Base-by-base conservation (phyloP, 2,888 invertebrate species). In the Protodeltote pygarga region DNA sequence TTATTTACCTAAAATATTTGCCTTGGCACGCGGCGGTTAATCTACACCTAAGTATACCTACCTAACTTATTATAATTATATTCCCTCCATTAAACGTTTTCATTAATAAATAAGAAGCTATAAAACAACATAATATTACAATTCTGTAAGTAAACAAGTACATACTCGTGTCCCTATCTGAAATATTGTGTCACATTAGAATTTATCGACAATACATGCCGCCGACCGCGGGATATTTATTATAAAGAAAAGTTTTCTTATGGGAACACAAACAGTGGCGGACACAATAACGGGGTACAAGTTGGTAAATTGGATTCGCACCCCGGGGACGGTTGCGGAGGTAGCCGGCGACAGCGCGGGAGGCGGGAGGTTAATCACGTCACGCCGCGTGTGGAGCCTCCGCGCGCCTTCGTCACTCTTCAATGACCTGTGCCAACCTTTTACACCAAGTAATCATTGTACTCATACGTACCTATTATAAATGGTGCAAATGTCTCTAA, bases 221-320 rank as follows among this genome's bases (percentile, higher is more conserved):
- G 61, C 64, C 50, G 63, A 66, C 71, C 61, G 58, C 61, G 52
- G 65, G 51, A 59, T 72, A 76, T 78, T 74, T 78, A 75, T 77
- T 77, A 72, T 73, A 68, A 72, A 73, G 73, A 67, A 76, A 75
- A 77, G 71, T 78, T 77, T 79, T 74, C 75, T 75, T 74, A 73
- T 72, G 78, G 74, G 72, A 73, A 63, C 72, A 66, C 71, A 75
- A 67, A 75, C 71, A 71, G 61, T 59, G 57, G 71, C 71, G 77
- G 77, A 78, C 82, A 83, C 83, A 83, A 85, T 83, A 85, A 81
- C 80, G 74, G 76, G 76, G 79, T 80, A 85, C 83, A 84, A 85
- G 83, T 87, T 80, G 78, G 83, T 79, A 87, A 87, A 88, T 89
- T 89, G 84, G 86, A 87, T 86, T 83, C 76, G 64, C 75, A 75